phyloP scores from a whole-genome alignment of 1,140 invertebrate species.

The Lasaia peninsularis region DNA sequence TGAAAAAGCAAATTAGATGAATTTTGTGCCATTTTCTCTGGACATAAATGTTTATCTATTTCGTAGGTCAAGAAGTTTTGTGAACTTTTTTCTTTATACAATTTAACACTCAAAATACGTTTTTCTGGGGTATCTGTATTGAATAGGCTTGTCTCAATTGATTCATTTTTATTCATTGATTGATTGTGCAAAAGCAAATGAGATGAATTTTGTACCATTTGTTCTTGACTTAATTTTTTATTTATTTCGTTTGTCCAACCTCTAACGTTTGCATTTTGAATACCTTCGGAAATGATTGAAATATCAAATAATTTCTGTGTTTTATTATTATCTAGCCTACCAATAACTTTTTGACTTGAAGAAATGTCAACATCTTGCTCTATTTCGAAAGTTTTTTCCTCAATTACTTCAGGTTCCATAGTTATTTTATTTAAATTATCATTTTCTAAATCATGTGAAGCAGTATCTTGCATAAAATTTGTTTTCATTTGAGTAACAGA shows the following conservation, averaged over 20 bases:
- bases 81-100: no score
- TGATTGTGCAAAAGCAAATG: not conserved
- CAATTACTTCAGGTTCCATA: not conserved
- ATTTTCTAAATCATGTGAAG: conserved; percentile 12
- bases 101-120: not conserved
- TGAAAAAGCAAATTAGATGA: not conserved
- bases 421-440: not conserved
- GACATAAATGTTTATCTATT: not conserved
- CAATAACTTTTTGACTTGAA: not conserved
- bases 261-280: not conserved
- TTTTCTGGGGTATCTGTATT: not conserved
- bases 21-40: not conserved
- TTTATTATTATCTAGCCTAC: not conserved
- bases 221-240: not conserved
- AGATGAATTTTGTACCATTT: not conserved
- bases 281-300: not conserved
- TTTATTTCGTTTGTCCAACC: not conserved
- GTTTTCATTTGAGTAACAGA: no score
- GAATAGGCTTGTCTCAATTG: not conserved
- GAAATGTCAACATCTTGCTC: not conserved
- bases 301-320: not conserved
- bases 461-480: not conserved
- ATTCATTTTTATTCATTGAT: not conserved
- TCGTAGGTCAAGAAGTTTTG: no score
- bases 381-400: not conserved